Percentiles rank a stretch among this genome's conserved stretches.
phyloP scores from a whole-genome alignment of 2,797 vertebrate genomes.

The Acridotheres tristis region DNA sequence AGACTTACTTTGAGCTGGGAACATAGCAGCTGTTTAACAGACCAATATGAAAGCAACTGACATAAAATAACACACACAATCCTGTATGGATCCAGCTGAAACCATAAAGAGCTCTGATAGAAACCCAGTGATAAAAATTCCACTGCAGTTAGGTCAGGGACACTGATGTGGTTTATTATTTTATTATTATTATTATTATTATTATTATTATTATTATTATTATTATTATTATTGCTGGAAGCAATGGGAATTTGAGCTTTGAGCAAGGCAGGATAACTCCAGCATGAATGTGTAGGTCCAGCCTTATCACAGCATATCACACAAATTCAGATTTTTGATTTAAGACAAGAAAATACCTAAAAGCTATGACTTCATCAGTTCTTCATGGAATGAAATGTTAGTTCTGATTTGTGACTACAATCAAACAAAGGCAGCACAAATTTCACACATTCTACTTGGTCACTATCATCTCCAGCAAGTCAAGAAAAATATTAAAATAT shows the following conservation, averaged over 20 bases:
- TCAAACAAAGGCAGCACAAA: neutral
- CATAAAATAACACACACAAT: neutral
- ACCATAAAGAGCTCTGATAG: neutral
- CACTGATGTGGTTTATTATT: neutral
- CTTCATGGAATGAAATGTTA: neutral
- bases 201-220: neutral
- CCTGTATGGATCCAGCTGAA: neutral
- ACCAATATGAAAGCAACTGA: neutral
- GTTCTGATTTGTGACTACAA: neutral
- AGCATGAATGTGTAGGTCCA: neutral
- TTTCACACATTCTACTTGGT: neutral
- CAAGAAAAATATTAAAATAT: neutral
- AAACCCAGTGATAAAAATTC: neutral
- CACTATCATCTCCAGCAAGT: neutral
- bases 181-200: neutral
- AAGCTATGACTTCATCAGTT: neutral
- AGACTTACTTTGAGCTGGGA: neutral
- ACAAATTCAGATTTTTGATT: neutral
- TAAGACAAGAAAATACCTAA: neutral
- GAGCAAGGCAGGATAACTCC: neutral
- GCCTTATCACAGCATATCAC: neutral
- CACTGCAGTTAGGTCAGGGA: neutral
- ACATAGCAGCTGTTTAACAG: neutral
- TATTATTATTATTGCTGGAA: neutral
- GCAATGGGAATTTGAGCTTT: neutral